Conservation (phyloP, 2,113 vertebrate genomes). For the Rhombomys opimus region DNA sequence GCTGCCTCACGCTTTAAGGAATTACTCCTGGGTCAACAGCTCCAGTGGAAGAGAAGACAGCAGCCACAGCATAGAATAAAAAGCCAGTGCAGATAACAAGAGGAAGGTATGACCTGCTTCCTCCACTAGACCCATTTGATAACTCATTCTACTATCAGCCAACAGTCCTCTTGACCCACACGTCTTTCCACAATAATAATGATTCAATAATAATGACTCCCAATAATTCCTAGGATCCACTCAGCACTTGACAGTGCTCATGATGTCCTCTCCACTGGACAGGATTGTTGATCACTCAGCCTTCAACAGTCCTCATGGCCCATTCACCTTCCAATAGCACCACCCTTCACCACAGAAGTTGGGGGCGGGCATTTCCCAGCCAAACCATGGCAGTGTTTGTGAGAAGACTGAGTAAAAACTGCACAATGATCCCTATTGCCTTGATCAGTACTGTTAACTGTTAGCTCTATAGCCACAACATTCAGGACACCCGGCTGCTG, state of each 20-base stretch:
- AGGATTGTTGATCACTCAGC: not conserved
- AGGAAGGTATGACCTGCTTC: not conserved
- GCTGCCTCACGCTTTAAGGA: not conserved
- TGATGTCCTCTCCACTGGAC: too few relatives aligned
- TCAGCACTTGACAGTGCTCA: not conserved
- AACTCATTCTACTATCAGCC: not conserved
- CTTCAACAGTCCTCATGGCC: not conserved
- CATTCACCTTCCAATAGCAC: not conserved
- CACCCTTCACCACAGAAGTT: not conserved
- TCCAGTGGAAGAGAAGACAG: not conserved
- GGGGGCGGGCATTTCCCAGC: not conserved
- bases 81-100: not conserved
- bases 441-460: not conserved
- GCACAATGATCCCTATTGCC: not conserved
- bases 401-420: not conserved
- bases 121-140: not conserved
- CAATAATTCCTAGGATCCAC: not conserved
- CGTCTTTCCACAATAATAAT: not conserved
- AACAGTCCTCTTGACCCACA: not conserved
- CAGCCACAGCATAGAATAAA: not conserved
- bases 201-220: not conserved
- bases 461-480: not conserved
- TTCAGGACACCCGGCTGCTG: not conserved
- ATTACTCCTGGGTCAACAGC: too few relatives aligned
- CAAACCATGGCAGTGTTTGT: not conserved